Percentiles rank a stretch among this genome's conserved stretches.
Evolutionary conservation across 1,140 invertebrate genomes (phyloP).

Genomic region (Drosophila suzukii): DNA sequence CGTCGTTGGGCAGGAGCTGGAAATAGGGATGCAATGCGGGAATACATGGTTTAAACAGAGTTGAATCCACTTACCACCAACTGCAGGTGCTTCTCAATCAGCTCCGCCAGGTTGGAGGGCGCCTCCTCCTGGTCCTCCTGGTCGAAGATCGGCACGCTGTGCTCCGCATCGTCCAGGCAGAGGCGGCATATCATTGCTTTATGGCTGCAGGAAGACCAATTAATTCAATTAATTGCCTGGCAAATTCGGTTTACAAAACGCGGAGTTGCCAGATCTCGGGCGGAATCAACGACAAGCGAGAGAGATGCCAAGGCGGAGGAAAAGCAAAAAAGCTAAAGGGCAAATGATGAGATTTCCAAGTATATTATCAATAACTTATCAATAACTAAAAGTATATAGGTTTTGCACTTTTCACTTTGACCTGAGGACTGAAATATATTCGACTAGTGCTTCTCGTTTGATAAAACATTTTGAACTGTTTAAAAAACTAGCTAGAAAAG

Average conservation of each 20-base stretch:
- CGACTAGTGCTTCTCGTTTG: too few species aligned
- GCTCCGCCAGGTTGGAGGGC: constrained; percentile 33
- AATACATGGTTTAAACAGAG: not conserved
- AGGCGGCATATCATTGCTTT: constrained; percentile 47
- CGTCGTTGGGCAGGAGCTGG: constrained; percentile 35
- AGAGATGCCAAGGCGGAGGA: constrained; percentile 2
- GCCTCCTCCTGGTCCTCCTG: constrained; percentile 4
- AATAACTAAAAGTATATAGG: too few species aligned
- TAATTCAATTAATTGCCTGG: constrained; percentile 18
- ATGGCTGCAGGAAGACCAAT: not conserved
- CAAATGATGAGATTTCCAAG: too few species aligned
- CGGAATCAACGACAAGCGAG: not conserved
- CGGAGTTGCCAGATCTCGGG: constrained; percentile 5
- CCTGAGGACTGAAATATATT: too few species aligned
- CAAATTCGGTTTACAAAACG: constrained; percentile 3
- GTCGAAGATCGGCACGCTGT: constrained; percentile 42
- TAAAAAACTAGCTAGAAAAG: not conserved
- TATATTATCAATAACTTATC: too few species aligned
- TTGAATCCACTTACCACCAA: constrained; percentile 17
- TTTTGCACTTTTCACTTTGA: too few species aligned
- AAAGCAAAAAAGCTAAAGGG: not conserved
- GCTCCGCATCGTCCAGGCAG: constrained; percentile 44
- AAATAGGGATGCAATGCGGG: not conserved
- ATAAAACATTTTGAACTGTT: not conserved
- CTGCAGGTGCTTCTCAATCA: constrained; percentile 48